phyloP scores from a whole-genome alignment of 2,888 invertebrate genomes.

The Isotomurus palustris region DNA sequence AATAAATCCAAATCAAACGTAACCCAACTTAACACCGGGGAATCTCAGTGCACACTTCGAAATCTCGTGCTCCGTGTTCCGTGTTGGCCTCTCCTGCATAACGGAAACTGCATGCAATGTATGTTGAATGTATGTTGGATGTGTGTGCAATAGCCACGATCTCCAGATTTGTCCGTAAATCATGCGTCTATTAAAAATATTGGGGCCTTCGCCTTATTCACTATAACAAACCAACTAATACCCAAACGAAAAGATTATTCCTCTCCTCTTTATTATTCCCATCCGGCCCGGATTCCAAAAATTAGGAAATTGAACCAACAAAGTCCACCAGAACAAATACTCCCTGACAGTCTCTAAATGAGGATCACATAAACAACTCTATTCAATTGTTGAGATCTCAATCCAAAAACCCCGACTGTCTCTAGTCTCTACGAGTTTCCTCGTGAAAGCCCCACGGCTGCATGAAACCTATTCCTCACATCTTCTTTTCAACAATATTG shows the following conservation, averaged over 20 bases:
- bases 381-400: too few relatives aligned
- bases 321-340: constrained; percentile 3
- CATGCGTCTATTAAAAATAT: constrained; percentile 9
- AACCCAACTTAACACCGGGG: constrained; percentile 19
- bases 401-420: constrained; percentile 14
- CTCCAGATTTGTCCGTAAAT: constrained; percentile 8
- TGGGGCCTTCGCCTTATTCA: constrained; percentile 10
- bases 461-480: not conserved
- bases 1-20: constrained; percentile 23
- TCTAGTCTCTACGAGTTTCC: too few relatives aligned
- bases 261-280: constrained; percentile 7
- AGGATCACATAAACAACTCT: constrained; percentile 29
- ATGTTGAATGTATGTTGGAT: constrained; percentile 3
- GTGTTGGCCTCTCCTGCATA: too few relatives aligned
- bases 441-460: too few relatives aligned
- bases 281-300: constrained; percentile 34
- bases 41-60: too few relatives aligned
- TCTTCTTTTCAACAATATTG: too few relatives aligned
- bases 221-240: not conserved
- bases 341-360: constrained; percentile 8
- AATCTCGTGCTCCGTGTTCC: too few relatives aligned
- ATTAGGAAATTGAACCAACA: constrained; percentile 28
- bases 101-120: not conserved
- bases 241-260: not conserved
- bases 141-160: too few relatives aligned